Evolutionary conservation across 2,797 vertebrate genomes (phyloP).

Genomic region (Schizopygopsis pylzovi): DNA sequence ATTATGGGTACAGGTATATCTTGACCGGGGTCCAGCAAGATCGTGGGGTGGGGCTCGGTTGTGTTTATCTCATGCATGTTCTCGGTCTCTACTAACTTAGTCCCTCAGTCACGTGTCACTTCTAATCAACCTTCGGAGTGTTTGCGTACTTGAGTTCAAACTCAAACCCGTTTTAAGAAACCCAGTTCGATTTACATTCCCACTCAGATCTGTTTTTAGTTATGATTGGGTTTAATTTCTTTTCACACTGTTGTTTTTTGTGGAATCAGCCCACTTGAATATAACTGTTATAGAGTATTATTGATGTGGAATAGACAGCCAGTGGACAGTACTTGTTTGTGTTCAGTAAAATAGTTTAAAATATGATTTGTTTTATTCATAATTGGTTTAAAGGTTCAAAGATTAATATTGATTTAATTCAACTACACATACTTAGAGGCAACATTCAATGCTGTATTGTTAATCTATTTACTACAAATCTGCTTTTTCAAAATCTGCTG

Average conservation of each 20-base stretch:
- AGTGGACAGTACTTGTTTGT: background rate
- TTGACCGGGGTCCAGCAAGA: background rate
- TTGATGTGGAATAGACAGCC: background rate
- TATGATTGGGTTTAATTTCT: background rate
- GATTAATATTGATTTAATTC: background rate
- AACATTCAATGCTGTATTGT: background rate
- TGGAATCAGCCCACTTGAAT: background rate
- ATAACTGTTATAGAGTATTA: background rate
- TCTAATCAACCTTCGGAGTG: background rate
- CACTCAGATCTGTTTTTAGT: background rate
- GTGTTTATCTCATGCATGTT: conserved; percentile 19
- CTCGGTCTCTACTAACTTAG: conserved; percentile 10
- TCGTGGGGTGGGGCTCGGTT: conserved; percentile 42
- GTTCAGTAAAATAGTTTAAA: background rate
- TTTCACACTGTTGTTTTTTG: conserved; percentile 17
- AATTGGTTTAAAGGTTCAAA: background rate
- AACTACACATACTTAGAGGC: background rate
- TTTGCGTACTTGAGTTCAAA: background rate
- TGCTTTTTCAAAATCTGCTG: no score
- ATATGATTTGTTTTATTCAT: no score
- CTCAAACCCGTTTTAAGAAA: background rate
- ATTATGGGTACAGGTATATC: background rate
- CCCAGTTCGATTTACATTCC: background rate
- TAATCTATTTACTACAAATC: no score
- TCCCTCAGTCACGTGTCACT: conserved; percentile 1